Conservation (phyloP, 2,797 vertebrate genomes). For the Chelon labrosus region DNA sequence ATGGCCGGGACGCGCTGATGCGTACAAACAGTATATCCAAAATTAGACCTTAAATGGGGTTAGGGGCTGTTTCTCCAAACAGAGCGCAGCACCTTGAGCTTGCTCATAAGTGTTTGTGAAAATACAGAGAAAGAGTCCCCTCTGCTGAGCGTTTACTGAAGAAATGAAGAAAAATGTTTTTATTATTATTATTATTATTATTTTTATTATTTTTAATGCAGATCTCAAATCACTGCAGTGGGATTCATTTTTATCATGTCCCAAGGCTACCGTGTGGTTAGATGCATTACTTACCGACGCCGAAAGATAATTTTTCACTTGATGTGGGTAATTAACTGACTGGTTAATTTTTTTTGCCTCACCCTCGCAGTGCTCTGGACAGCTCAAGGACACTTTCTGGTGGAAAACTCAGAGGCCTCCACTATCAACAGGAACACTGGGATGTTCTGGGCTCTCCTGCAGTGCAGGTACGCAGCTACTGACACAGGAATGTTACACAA, state of each 20-base stretch:
- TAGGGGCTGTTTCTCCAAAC: conserved; percentile 47
- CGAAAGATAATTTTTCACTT: conserved; percentile 45
- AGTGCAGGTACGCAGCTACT: conserved; percentile 83
- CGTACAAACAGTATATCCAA: conserved; percentile 54
- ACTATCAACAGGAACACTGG: conserved; percentile 89
- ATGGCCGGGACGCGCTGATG: conserved; percentile 48
- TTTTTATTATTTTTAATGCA: conserved; percentile 1
- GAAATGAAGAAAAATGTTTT: conserved; percentile 49
- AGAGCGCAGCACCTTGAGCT: conserved; percentile 42
- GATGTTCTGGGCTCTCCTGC: conserved; percentile 88
- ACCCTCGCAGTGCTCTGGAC: conserved; percentile 85
- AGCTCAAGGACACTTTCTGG: conserved; percentile 86
- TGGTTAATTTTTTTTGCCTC: conserved; percentile 14
- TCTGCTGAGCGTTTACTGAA: conserved; percentile 22
- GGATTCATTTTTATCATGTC: conserved; percentile 56
- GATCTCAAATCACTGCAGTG: conserved; percentile 34
- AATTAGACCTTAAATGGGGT: conserved; percentile 67
- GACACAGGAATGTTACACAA: not conserved
- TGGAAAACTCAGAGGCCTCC: conserved; percentile 86
- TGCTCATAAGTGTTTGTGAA: conserved; percentile 31
- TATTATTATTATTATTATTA: not conserved
- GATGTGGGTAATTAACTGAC: conserved; percentile 39
- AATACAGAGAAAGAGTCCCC: conserved; percentile 30
- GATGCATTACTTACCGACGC: conserved; percentile 53
- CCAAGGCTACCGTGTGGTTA: conserved; percentile 29